Base-by-base conservation (phyloP, 2,797 vertebrate genomes). In the Corythornis leucogaster region DNA sequence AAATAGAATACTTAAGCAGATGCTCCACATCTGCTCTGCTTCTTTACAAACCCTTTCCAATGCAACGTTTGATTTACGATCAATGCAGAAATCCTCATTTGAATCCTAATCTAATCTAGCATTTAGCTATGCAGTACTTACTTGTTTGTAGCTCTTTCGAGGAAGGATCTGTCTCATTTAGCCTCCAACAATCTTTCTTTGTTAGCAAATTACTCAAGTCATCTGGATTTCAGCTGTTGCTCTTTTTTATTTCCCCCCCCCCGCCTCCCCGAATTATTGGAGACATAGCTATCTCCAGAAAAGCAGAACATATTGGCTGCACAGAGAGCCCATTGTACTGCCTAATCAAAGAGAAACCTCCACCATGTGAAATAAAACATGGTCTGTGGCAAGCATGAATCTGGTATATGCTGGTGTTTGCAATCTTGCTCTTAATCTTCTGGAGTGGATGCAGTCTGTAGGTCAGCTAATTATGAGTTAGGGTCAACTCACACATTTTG, bases 201-300 rank as follows among this genome's bases (percentile, higher is more conserved):
- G 92, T 96, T 95, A 89, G 71, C 9, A 7, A 86, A 91, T 54
- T 50, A 67, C 74, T 81, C 73, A 68, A 92, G 80, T 96, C 95
- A 95, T 96, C 95, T 96, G 96, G 91, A 93, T 94, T 87, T 96
- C 91, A 94, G 96, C 95, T 93, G 91, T 89, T 84, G 48, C 48
- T 64, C 21, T 40, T 31, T 59, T 40, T 40, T 40, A 40, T 40
- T 40, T 1, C 2, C 6, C 10, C 21, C 21, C 10, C 21, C 21
- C n/a, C n/a, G n/a, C n/a, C n/a, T n/a, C n/a, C n/a, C n/a, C 4
- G n/a, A 61, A 76, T 91, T 93, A 69, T 63, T 91, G 45, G 85
- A 94, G 67, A 15, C 42, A 35, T 76, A 80, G 59, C 1, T 6
- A 80, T 93, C 71, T 94, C 57, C 69, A 93, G 89, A 95, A 93